A percentile compares a stretch with the other conserved stretches of the same genome.
Conservation (phyloP, 2,888 invertebrate genomes). For the Salticus scenicus region DNA sequence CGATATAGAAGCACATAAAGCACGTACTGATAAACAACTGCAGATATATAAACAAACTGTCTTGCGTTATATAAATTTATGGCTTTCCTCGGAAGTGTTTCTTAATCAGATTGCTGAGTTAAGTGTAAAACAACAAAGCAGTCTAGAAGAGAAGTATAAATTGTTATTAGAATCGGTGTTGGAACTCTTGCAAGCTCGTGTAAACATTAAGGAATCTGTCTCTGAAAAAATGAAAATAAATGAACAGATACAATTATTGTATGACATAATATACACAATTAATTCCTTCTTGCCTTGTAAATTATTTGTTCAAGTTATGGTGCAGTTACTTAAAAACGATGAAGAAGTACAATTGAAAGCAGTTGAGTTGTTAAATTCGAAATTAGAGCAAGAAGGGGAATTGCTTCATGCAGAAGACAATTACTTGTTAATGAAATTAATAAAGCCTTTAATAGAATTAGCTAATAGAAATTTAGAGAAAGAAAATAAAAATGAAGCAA, state of each 20-base stretch:
- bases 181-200: slow-evolving; percentile 73
- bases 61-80: slow-evolving; percentile 83
- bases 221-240: background rate
- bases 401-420: slow-evolving; percentile 26
- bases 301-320: slow-evolving; percentile 84
- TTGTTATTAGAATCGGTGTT: slow-evolving; percentile 77
- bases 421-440: slow-evolving; percentile 33
- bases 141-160: slow-evolving; percentile 82
- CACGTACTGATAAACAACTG: slow-evolving; percentile 82
- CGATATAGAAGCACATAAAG: slow-evolving; percentile 45
- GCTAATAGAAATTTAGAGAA: slow-evolving; percentile 78
- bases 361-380: slow-evolving; percentile 88
- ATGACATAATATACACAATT: slow-evolving; percentile 67
- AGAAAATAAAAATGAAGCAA: slow-evolving; percentile 80
- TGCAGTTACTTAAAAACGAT: slow-evolving; percentile 83
- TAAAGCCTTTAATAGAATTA: slow-evolving; percentile 80
- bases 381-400: slow-evolving; percentile 82
- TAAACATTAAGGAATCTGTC: background rate
- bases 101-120: slow-evolving; percentile 81
- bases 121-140: slow-evolving; percentile 77
- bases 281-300: slow-evolving; percentile 78
- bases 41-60: slow-evolving; percentile 89
- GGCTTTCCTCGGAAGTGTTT: slow-evolving; percentile 83
- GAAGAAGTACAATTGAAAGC: slow-evolving; percentile 85
- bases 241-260: slow-evolving; percentile 28